Percentiles rank a stretch among this genome's conserved stretches.
phyloP scores from a whole-genome alignment of 2,888 invertebrate genomes.

The Drosophila multiciliata region DNA sequence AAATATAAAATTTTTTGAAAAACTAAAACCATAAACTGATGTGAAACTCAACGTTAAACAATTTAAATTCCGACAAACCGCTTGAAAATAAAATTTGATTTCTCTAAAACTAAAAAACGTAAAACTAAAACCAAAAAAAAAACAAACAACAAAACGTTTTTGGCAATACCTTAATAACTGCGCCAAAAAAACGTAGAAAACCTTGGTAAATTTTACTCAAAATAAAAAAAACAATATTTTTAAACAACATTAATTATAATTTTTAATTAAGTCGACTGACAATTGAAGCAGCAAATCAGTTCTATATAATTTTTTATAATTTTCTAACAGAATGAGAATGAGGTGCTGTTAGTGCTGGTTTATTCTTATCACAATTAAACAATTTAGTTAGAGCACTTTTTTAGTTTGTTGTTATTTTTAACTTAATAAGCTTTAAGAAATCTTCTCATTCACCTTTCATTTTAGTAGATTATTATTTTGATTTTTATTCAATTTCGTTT shows the following conservation, averaged over 20 bases:
- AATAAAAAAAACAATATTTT: conserved; percentile 43
- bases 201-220: conserved; percentile 80
- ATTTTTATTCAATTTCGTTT: conserved; percentile 22
- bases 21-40: conserved; percentile 45
- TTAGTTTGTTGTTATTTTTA: conserved; percentile 1
- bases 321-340: conserved; percentile 51
- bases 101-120: conserved; percentile 49
- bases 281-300: conserved; percentile 24
- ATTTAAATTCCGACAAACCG: conserved; percentile 56
- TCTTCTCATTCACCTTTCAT: conserved; percentile 41
- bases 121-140: conserved; percentile 42
- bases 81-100: conserved; percentile 68
- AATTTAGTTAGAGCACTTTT: conserved; percentile 10
- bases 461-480: conserved; percentile 19
- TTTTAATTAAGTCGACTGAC: conserved; percentile 56
- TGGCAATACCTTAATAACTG: conserved; percentile 50
- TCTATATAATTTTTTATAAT: conserved; percentile 22
- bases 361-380: conserved; percentile 2
- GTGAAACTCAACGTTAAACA: conserved; percentile 62
- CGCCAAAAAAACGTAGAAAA: conserved; percentile 80
- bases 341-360: conserved; percentile 14
- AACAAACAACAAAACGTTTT: conserved; percentile 60
- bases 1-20: conserved; percentile 21
- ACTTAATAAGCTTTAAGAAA: conserved; percentile 5
- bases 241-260: conserved; percentile 41